phyloP scores from a whole-genome alignment of 2,888 invertebrate species.

The Drosophila ustulata region DNA sequence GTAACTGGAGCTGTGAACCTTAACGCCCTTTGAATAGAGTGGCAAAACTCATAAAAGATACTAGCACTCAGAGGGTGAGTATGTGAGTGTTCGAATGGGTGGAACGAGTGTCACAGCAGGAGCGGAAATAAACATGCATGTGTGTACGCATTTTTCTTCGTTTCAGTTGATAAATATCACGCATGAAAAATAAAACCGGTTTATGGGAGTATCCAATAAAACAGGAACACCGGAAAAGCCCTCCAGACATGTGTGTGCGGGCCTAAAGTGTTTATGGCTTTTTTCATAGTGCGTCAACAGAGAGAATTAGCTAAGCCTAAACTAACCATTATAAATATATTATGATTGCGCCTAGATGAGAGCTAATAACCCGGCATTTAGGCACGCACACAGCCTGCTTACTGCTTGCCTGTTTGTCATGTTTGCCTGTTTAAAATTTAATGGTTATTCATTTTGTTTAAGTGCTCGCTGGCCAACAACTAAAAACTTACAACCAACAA shows the following conservation, averaged over 20 bases:
- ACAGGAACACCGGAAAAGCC: constrained; percentile 13
- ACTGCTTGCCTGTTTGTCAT: constrained; percentile 18
- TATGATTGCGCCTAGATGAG: constrained; percentile 45
- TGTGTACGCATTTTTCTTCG: constrained; percentile 26
- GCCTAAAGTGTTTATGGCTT: constrained; percentile 59
- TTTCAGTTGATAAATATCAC: constrained; percentile 55
- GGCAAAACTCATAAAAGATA: constrained; percentile 58
- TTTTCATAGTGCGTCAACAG: constrained; percentile 49
- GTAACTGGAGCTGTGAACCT: constrained; percentile 33
- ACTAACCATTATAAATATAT: constrained; percentile 66
- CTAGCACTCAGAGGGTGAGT: constrained; percentile 26
- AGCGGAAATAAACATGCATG: constrained; percentile 36
- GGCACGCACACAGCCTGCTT: constrained; percentile 21
- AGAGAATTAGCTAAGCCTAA: constrained; percentile 37
- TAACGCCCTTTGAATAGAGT: constrained; percentile 59
- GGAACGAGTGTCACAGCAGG: constrained; percentile 17
- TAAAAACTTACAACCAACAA: neutral
- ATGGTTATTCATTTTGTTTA: constrained; percentile 34
- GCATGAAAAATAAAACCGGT: constrained; percentile 63
- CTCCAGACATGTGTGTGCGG: constrained; percentile 1
- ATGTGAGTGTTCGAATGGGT: neutral
- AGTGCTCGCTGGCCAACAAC: constrained; percentile 19
- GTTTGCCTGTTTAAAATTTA: constrained; percentile 39
- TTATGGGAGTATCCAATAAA: constrained; percentile 44
- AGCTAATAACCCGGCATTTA: constrained; percentile 24